Percentiles rank a stretch among this genome's conserved stretches.
These are phyloP conservation scores for Silurus lanzhouensis DNA, from an alignment of 2,797 vertebrate genomes.

Conservation along the genomic window DNA sequence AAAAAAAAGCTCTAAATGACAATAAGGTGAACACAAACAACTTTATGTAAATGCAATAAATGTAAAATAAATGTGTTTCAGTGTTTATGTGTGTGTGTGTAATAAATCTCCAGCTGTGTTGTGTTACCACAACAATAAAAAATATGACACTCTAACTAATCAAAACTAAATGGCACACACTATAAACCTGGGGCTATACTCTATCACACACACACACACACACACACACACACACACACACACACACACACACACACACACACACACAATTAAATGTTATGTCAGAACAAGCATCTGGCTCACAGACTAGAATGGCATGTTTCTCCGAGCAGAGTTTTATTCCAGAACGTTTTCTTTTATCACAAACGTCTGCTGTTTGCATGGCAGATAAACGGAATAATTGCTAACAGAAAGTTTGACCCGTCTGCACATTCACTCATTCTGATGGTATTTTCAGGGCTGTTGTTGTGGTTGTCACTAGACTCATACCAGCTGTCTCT, in stretches of 20 bases:
- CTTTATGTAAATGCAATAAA: too few species aligned
- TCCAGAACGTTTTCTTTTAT: not conserved
- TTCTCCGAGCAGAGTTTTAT: not conserved
- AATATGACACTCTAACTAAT: slow-evolving; percentile 8
- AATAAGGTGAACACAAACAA: not conserved
- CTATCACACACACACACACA: not conserved
- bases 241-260: slow-evolving; percentile 12
- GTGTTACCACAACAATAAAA: slow-evolving; percentile 19
- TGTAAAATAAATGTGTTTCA: not conserved
- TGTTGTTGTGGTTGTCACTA: not conserved
- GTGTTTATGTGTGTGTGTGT: not conserved
- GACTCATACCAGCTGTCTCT: slow-evolving; percentile 80
- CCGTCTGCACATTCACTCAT: not conserved
- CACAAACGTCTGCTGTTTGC: not conserved
- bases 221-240: slow-evolving; percentile 10
- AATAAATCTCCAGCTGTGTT: slow-evolving; percentile 26
- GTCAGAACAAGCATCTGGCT: not conserved
- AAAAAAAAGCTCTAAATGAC: not conserved
- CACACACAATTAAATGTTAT: not conserved
- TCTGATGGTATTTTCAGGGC: not conserved
- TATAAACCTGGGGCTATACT: not conserved
- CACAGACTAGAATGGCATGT: not conserved
- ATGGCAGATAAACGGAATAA: not conserved
- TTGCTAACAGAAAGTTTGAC: not conserved
- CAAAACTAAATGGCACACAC: slow-evolving; percentile 11